Evolutionary conservation across 2,113 vertebrate species (phyloP).

Genomic region (Amphiprion ocellaris): DNA sequence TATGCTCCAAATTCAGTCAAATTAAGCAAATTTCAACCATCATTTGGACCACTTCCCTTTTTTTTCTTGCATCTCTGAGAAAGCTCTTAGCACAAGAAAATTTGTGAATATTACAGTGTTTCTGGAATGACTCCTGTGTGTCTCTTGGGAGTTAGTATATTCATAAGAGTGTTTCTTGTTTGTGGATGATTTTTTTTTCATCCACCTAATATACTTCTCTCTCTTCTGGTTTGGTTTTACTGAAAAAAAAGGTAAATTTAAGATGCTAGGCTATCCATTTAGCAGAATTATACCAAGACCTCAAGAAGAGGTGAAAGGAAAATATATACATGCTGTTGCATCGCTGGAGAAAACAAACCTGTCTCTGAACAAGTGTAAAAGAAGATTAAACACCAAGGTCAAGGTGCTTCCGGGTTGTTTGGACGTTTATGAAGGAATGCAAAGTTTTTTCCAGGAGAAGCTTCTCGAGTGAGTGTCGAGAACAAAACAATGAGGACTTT

Average conservation of each 20-base stretch:
- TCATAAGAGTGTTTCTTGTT: neutral
- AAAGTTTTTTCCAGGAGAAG: neutral
- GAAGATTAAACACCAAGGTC: constrained; percentile 22
- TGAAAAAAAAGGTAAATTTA: neutral
- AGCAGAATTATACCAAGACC: neutral
- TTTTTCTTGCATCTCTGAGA: too few relatives aligned
- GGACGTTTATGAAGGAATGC: neutral
- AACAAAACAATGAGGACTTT: neutral
- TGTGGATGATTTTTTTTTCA: neutral
- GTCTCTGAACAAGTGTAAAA: constrained; percentile 1
- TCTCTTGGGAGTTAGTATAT: too few relatives aligned
- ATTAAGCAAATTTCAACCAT: neutral
- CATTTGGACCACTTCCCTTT: neutral
- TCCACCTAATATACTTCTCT: neutral
- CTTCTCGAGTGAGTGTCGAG: neutral
- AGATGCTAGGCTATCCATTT: neutral
- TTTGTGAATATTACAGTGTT: neutral
- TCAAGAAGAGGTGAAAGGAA: neutral
- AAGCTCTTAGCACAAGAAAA: neutral
- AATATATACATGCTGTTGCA: neutral
- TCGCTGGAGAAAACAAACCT: neutral
- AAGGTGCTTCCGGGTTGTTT: neutral
- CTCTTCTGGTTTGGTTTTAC: neutral
- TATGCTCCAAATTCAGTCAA: neutral
- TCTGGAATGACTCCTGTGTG: neutral